phyloP scores from a whole-genome alignment of 2,113 vertebrate genomes.

The Xenus cinereus region DNA sequence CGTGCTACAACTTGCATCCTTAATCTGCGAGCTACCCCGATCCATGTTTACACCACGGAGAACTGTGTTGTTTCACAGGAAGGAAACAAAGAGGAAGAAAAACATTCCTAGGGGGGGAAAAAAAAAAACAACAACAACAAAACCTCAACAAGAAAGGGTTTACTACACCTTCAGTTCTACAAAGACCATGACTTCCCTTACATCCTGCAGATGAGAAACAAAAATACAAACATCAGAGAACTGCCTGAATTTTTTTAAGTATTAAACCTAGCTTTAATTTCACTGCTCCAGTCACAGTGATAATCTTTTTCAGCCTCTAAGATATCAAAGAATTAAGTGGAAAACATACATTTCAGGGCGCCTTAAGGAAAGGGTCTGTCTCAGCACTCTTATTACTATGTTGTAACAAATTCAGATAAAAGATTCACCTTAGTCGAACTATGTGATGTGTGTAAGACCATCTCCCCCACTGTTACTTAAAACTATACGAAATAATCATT shows the following conservation, averaged over 20 bases:
- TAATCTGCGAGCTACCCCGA: background rate
- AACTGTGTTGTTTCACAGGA: background rate
- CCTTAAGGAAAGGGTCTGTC: background rate
- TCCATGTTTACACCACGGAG: background rate
- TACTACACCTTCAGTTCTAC: background rate
- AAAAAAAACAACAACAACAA: background rate
- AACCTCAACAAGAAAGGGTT: background rate
- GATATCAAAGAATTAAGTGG: background rate
- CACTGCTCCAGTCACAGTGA: background rate
- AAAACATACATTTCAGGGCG: accelerated
- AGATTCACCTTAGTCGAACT: background rate
- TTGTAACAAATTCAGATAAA: background rate
- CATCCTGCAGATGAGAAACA: background rate
- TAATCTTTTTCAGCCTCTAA: background rate
- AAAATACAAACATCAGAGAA: background rate
- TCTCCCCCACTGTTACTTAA: background rate
- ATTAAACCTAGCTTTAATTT: background rate
- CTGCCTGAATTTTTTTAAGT: accelerated
- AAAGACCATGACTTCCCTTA: background rate
- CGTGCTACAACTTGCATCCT: background rate
- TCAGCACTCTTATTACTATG: background rate
- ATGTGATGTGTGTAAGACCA: accelerated
- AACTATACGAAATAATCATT: accelerated
- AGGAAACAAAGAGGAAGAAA: background rate
- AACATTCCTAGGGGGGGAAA: background rate